Base-by-base conservation (phyloP, 2,888 invertebrate species). In the Pheosia gnoma region DNA sequence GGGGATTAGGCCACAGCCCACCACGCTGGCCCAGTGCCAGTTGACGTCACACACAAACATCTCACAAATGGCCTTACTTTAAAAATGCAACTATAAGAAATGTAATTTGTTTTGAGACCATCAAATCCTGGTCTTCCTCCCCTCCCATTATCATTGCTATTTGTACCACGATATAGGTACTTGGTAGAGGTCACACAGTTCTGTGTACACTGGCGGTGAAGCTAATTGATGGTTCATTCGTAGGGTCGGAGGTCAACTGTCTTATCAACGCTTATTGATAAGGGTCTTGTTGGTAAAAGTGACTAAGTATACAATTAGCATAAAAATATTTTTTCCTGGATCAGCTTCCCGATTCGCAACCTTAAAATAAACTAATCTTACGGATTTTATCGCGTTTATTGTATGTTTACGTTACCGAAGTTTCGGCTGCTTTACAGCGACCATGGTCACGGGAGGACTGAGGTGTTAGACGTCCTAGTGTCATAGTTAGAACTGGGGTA, bases 181-280 rank as follows among this genome's bases (percentile, higher is more conserved):
- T 38, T n/a, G 63, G 51, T 57, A 64, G 47, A 25, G 54, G 47
- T 53, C 37, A 43, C 51, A 67, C 57, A 56, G 79, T n/a, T 80
- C 87, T 67, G 41, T 0, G 25, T 75, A 72, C 11, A 59, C 5
- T 86, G 83, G 85, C 51, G 58, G 55, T 38, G 4, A 67, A 25
- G 54, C 66, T 82, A 84, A 85, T 81, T 80, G 82, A 74, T 81
- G 78, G 76, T 83, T 82, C 81, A 85, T 86, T 87, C 71, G 61
- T 58, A 10, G 60, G 85, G 74, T 83, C 85, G 82, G 45, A 83
- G 87, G 79, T 83, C 88, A 85, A 88, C 54, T 79, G 65, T 74
- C 77, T 82, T 90, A 90, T 85, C 89, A 72, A 79, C 86, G 82
- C 83, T n/a, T 57, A 62, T 61, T 72, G 88, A 88, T 87, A 89